These are phyloP conservation scores for Sparus aurata DNA, from an alignment of 2,797 vertebrate species.

Conservation along the genomic window DNA sequence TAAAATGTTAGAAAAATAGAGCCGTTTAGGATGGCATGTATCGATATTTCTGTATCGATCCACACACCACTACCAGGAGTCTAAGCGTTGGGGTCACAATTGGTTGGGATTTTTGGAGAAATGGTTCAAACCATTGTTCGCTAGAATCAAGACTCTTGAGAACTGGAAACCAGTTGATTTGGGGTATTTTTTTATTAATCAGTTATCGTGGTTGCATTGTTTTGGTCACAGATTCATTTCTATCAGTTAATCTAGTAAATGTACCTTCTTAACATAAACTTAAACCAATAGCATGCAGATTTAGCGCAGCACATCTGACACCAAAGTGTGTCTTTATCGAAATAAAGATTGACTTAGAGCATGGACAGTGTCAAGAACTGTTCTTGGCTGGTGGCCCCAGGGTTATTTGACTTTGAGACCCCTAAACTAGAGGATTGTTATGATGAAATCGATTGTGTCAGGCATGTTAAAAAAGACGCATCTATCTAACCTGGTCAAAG, in stretches of 20 bases:
- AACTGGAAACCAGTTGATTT: no score
- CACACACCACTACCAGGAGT: no score
- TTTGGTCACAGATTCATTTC: no score
- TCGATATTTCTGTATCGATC: no score
- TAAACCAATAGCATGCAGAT: not conserved
- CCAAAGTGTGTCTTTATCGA: not conserved
- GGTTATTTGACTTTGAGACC: slow-evolving; percentile 17
- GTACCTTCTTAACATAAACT: not conserved
- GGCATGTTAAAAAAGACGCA: not conserved
- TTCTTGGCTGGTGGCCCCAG: not conserved
- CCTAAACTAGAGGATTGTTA: slow-evolving; percentile 17
- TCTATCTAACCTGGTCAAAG: not conserved
- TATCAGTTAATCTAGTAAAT: not conserved
- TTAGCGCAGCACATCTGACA: not conserved
- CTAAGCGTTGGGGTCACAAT: no score
- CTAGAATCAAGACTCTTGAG: no score
- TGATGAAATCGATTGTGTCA: not conserved
- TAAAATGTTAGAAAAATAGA: not conserved
- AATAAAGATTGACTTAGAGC: not conserved
- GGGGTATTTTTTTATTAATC: no score
- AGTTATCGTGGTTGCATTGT: no score
- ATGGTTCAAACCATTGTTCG: no score
- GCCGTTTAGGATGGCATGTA: no score
- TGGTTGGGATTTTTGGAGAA: no score
- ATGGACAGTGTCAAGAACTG: not conserved